phyloP scores from a whole-genome alignment of 2,888 invertebrate genomes.

The Dryococelus australis region DNA sequence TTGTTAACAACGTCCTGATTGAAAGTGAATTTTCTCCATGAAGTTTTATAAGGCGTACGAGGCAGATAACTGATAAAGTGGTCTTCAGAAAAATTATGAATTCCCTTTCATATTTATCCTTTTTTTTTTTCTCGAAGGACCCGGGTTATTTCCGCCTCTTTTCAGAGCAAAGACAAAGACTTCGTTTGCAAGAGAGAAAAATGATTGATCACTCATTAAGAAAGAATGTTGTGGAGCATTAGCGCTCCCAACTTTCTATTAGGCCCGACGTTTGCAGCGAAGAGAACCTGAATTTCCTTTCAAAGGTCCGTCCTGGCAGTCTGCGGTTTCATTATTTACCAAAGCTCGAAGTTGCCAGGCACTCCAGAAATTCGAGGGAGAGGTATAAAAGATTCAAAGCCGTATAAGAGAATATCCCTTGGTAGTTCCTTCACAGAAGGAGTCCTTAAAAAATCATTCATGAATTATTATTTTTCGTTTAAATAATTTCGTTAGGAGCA shows the following conservation, averaged over 20 bases:
- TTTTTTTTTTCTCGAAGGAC: no score
- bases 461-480: neutral
- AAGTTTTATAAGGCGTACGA: no score
- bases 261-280: neutral
- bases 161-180: neutral
- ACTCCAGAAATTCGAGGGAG: neutral
- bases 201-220: constrained; percentile 9
- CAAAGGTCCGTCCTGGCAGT: neutral
- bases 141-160: neutral
- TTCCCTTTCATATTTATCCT: no score
- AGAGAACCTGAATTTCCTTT: neutral
- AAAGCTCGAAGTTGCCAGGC: neutral
- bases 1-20: no score
- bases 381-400: neutral
- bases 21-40: no score
- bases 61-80: no score
- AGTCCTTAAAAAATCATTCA: neutral
- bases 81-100: no score
- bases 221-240: neutral
- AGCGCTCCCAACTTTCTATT: neutral
- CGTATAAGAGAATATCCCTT: neutral
- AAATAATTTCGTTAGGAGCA: neutral
- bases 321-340: neutral
- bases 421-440: neutral
- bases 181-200: neutral